Base-by-base conservation (phyloP, 1,140 invertebrate species). In the Bombyx mandarina region DNA sequence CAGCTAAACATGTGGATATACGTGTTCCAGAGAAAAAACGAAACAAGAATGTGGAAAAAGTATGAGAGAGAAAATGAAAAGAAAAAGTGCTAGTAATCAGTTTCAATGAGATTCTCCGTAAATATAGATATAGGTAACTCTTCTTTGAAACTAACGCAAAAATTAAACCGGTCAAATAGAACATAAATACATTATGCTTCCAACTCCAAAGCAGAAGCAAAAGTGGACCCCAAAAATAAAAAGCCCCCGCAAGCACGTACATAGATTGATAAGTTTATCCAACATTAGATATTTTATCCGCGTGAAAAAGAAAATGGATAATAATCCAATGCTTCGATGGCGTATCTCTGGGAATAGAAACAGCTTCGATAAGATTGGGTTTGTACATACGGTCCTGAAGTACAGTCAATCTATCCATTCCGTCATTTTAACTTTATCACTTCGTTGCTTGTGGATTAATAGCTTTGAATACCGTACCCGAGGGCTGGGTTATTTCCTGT, bases 261-360 rank as follows among this genome's bases (percentile, higher is more conserved):
- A 55, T 45, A 47, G 26, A 55, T 46, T 45, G 54, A 55, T 55
- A 45, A 47, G 54, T 55, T 55, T 55, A 44, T 55, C 22, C 54
- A 55, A 55, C 54, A 47, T 55, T 55, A 53, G 35, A 43, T 44
- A 44, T 53, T 53, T 44, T 44, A 53, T 53, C 52, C 9, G 52
- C 43, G 52, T 12, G 54, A 46, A 47, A 46, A 55, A 47, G 45
- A 26, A 54, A 43, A 35, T 22, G 44, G 43, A 43, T 43, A 54
- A 54, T 51, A 51, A 51, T 51, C 50, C 52, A 18, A 18, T 44
- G 52, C 52, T 54, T 54, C 43, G 43, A 45, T 43, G 44, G 52
- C 52, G 42, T 54, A 54, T 44, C 42, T n/a, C 43, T 54, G 42
- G 50, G 42, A 35, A 51, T 51, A 51, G 50, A 35, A 35, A 22